A percentile compares a stretch with the other conserved stretches of the same genome.
Evolutionary conservation across 2,113 vertebrate genomes (phyloP).

Genomic region (Gulo gulo): DNA sequence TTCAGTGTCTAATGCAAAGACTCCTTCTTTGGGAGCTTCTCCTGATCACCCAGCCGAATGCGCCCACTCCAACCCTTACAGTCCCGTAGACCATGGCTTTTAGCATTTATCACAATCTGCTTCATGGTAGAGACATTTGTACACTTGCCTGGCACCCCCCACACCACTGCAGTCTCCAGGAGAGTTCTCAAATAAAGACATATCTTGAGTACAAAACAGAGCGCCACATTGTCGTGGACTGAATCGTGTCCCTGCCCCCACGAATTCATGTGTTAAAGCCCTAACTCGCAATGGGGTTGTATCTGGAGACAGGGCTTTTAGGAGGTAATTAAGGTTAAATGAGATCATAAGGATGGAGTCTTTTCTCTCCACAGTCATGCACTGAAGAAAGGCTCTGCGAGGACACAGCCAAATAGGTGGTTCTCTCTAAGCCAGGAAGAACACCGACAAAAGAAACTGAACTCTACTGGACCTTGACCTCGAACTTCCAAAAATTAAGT

Average conservation of each 20-base stretch:
- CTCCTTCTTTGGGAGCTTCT: background rate
- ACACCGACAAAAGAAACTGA: background rate
- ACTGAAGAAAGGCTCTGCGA: background rate
- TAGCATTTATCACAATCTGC: background rate
- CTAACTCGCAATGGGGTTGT: background rate
- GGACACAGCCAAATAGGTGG: background rate
- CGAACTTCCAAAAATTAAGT: background rate
- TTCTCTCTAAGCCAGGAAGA: background rate
- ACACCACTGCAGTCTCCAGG: background rate
- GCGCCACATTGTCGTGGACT: background rate
- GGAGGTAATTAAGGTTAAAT: background rate
- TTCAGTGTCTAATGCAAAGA: background rate
- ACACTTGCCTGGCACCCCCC: too few species aligned
- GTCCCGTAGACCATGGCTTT: background rate
- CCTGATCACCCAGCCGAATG: too few species aligned
- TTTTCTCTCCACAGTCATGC: background rate
- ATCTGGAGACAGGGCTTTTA: background rate
- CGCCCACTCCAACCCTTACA: rapidly evolving
- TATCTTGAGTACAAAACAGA: background rate
- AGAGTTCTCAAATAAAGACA: background rate
- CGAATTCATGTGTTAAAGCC: background rate
- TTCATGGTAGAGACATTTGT: background rate
- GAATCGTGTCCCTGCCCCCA: too few species aligned
- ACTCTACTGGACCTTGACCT: background rate
- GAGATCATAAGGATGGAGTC: background rate